A percentile compares a stretch with the other conserved stretches of the same genome.
Conservation (phyloP, 1,140 invertebrate genomes). For the Cylas formicarius region DNA sequence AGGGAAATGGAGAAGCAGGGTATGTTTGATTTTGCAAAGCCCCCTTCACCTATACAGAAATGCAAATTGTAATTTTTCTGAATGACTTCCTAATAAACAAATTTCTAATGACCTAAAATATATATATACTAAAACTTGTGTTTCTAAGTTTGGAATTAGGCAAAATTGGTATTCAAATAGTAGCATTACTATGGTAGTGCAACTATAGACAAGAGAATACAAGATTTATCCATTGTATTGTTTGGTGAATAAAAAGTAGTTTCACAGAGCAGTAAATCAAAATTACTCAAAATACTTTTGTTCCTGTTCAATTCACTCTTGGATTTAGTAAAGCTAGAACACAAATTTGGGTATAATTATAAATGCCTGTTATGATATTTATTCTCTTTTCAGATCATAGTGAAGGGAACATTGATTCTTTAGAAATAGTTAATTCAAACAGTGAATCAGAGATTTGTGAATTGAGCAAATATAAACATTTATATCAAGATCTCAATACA, state of each 20-base stretch:
- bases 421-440: constrained; percentile 1
- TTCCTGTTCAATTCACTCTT: constrained; percentile 2
- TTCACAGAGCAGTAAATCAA: too few relatives aligned
- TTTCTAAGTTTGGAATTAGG: not conserved
- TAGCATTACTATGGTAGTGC: too few relatives aligned
- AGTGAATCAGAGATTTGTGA: constrained; percentile 1
- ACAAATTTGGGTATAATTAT: not conserved
- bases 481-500: not conserved
- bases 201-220: too few relatives aligned
- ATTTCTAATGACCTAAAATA: not conserved
- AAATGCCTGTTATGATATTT: not conserved
- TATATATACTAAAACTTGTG: not conserved
- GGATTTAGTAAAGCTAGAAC: not conserved
- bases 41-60: not conserved
- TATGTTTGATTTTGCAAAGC: constrained; percentile 14
- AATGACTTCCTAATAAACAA: not conserved
- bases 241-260: too few relatives aligned
- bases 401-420: constrained; percentile 6
- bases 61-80: not conserved
- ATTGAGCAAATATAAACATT: constrained; percentile 5
- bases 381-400: constrained; percentile 1
- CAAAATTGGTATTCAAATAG: too few relatives aligned
- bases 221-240: too few relatives aligned
- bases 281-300: too few relatives aligned
- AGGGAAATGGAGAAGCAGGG: constrained; percentile 7